Evolutionary conservation across 2,888 invertebrate species (phyloP).

Genomic region (Sinodicranocentrus sp.): DNA sequence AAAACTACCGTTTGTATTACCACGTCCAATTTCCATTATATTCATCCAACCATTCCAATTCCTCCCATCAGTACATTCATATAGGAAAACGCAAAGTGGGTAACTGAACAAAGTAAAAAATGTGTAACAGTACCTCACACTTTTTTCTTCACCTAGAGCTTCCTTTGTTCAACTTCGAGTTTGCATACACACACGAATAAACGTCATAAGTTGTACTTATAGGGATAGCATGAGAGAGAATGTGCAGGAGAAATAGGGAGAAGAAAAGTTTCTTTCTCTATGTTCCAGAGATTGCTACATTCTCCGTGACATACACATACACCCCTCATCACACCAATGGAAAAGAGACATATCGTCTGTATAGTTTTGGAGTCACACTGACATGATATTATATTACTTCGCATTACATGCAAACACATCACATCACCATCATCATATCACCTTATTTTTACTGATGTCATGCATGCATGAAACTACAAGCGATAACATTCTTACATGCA

Average conservation of each 20-base stretch:
- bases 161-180: too few relatives aligned
- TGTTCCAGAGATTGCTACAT: constrained; percentile 1
- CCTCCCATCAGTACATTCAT: neutral
- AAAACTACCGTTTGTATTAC: neutral
- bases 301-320: constrained; percentile 9
- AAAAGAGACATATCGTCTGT: too few relatives aligned
- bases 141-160: too few relatives aligned
- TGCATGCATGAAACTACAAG: constrained; percentile 23
- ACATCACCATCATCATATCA: constrained; percentile 46
- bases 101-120: too few relatives aligned
- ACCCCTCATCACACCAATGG: neutral
- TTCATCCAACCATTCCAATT: constrained; percentile 33
- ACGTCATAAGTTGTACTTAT: too few relatives aligned
- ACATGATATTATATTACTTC: constrained; percentile 59
- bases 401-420: constrained; percentile 55
- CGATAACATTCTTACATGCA: neutral
- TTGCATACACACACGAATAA: too few relatives aligned
- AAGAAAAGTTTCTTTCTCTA: too few relatives aligned
- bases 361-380: constrained; percentile 48
- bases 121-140: too few relatives aligned
- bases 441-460: constrained; percentile 25
- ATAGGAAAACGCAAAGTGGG: too few relatives aligned
- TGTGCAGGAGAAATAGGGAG: too few relatives aligned
- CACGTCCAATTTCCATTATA: constrained; percentile 45
- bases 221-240: too few relatives aligned